Percentiles rank a stretch among this genome's conserved stretches.
Evolutionary conservation across 2,797 vertebrate species (phyloP).

Genomic region (Alfaro cultratus): DNA sequence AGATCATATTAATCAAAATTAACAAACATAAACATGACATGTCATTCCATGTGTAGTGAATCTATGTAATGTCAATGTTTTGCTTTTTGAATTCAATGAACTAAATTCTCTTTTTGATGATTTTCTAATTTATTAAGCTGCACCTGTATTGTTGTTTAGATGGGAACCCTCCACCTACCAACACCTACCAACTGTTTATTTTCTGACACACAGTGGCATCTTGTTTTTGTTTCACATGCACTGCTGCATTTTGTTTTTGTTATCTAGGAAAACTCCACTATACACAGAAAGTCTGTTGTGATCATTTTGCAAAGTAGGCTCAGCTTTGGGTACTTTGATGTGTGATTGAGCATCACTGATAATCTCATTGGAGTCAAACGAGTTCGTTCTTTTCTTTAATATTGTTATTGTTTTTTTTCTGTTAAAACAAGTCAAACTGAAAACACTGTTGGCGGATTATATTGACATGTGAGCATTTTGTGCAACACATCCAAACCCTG

Average conservation of each 20-base stretch:
- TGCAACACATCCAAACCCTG: slow-evolving; percentile 62
- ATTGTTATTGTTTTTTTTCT: slow-evolving; percentile 63
- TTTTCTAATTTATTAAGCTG: background rate
- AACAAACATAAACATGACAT: background rate
- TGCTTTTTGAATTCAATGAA: background rate
- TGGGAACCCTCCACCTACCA: slow-evolving; percentile 64
- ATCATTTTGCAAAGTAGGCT: slow-evolving; percentile 29
- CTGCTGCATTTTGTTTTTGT: slow-evolving; percentile 48
- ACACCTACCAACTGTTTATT: slow-evolving; percentile 75
- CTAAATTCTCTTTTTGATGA: background rate
- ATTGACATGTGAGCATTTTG: slow-evolving; percentile 76
- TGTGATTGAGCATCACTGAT: slow-evolving; percentile 18
- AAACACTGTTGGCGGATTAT: slow-evolving; percentile 77
- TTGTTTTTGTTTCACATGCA: slow-evolving; percentile 21
- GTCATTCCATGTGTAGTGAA: background rate
- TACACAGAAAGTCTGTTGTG: slow-evolving; percentile 19
- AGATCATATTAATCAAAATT: background rate
- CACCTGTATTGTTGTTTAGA: slow-evolving; percentile 60
- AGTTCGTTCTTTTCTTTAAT: slow-evolving; percentile 42
- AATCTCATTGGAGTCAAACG: slow-evolving; percentile 32
- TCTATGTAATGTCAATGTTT: background rate
- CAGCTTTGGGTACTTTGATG: slow-evolving; percentile 19
- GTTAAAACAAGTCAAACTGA: slow-evolving; percentile 75
- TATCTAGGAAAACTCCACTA: slow-evolving; percentile 51
- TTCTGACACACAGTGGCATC: slow-evolving; percentile 37